Evolutionary conservation across 1,140 invertebrate species (phyloP).

Genomic region (Ceratitis capitata): DNA sequence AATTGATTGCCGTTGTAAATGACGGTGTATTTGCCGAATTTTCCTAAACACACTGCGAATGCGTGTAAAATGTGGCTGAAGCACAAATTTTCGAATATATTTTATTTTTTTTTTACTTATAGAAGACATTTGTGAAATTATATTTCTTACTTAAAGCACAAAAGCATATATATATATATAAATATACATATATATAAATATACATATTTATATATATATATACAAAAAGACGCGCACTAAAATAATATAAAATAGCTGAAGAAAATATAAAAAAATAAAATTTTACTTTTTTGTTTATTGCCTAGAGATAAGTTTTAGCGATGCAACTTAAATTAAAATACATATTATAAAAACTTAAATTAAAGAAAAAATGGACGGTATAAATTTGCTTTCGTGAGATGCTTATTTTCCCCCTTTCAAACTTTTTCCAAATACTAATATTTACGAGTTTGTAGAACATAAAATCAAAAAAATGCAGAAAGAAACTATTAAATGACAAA

Average conservation of each 20-base stretch:
- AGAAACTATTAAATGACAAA: neutral
- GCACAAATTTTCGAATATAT: no score
- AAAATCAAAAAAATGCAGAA: slow-evolving; percentile 1
- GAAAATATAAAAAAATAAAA: neutral
- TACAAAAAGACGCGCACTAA: no score
- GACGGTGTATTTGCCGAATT: neutral
- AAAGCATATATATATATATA: slow-evolving; percentile 12
- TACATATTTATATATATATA: no score
- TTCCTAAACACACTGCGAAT: neutral
- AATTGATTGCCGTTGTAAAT: neutral
- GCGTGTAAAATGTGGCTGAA: neutral
- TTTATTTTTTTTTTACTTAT: slow-evolving; percentile 8
- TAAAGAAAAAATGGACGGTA: slow-evolving; percentile 42
- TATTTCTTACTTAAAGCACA: slow-evolving; percentile 27
- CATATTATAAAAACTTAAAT: slow-evolving; percentile 36
- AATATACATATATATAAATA: neutral
- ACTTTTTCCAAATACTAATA: neutral
- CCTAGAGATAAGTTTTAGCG: slow-evolving; percentile 21
- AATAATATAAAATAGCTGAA: neutral
- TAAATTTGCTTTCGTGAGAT: slow-evolving; percentile 24
- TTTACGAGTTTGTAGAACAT: neutral
- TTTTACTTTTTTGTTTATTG: neutral
- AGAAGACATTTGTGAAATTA: slow-evolving; percentile 14
- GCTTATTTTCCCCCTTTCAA: neutral
- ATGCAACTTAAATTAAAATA: slow-evolving; percentile 28